Conservation (phyloP, 2,113 vertebrate species). For the Glaucomys volans region DNA sequence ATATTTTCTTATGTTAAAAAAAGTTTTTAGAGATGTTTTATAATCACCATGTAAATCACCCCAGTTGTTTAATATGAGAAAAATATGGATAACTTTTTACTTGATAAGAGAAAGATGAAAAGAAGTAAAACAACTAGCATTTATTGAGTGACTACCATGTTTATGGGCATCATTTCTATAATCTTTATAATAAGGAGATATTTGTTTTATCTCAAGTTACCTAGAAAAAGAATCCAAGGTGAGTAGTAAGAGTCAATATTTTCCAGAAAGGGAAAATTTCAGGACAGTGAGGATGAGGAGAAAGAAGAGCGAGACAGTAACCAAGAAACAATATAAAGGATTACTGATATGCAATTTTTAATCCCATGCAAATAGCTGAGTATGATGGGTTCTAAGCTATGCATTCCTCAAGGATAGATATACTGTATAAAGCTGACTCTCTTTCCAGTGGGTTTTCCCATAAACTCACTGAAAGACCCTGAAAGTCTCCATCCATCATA, state of each 20-base stretch:
- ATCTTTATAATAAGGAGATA: not conserved
- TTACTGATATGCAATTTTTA: not conserved
- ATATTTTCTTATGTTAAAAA: not conserved
- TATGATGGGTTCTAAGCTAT: not conserved
- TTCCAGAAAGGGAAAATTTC: not conserved
- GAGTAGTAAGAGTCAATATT: not conserved
- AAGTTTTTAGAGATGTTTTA: not conserved
- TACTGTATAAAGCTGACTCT: not conserved
- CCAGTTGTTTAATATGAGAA: not conserved
- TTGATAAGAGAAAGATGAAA: not conserved
- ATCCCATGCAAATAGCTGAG: not conserved
- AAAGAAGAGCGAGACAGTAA: not conserved
- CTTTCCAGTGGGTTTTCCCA: not conserved
- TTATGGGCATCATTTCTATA: not conserved
- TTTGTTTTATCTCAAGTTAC: not conserved
- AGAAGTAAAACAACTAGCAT: too few species aligned
- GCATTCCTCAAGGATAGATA: not conserved
- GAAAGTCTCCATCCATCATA: not conserved
- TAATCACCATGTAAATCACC: not conserved
- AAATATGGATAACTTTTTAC: not conserved
- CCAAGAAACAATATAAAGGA: not conserved
- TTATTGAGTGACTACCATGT: not conserved
- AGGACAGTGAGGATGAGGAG: not conserved
- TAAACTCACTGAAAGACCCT: not conserved
- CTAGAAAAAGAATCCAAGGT: not conserved